Evolutionary conservation across 2,797 vertebrate species (phyloP), one percentile per base, ranked within the genome.

Genomic region (Monodelphis domestica): DNA sequence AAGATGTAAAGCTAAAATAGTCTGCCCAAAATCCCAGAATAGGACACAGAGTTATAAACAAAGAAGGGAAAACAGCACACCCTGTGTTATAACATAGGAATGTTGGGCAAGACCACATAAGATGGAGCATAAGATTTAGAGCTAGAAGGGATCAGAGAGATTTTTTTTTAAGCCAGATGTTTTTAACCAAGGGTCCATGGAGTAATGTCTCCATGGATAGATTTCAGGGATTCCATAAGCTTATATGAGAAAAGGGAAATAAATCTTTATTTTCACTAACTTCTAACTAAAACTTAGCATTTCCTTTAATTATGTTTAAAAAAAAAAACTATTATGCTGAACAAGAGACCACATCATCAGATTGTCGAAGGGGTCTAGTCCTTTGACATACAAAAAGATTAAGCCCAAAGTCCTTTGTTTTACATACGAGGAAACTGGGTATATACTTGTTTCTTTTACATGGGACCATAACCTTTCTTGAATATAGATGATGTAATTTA

Each of bases 1-100:
- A 88, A 93, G 90, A 92, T 78, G 59, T 5, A 5, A 94, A 95
- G 87, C 87, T 84, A 51, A 87, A 94, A 87, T 30, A 56, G 11
- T n/a, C 87, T 55, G 9, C 84, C 33, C 88, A 84, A 50, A 91
- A 78, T 3, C 87, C 45, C 59, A 92, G 29, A 91, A 93, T 29
- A 91, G 51, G 78, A 56, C 28, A 95, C 0, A n/a, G 12, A n/a
- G 78, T 92, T 12, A 28, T 26, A 94, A 91, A 89, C 56, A 84
- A 38, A 45, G 63, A 63, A 9, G 21, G 5, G 45, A 24, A 45
- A 84, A 50, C 70, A 84, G 11, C 70, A 84, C 21, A 45, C 70
- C 70, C 70, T 3, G 26, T 70, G 33, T 70, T 84, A 38, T 50
- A 24, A 24, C 38, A 84, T 50, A 50, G 21, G 70, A 84, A 11